phyloP scores from a whole-genome alignment of 2,888 invertebrate species.

The Chaetogeoica ovagalla region DNA sequence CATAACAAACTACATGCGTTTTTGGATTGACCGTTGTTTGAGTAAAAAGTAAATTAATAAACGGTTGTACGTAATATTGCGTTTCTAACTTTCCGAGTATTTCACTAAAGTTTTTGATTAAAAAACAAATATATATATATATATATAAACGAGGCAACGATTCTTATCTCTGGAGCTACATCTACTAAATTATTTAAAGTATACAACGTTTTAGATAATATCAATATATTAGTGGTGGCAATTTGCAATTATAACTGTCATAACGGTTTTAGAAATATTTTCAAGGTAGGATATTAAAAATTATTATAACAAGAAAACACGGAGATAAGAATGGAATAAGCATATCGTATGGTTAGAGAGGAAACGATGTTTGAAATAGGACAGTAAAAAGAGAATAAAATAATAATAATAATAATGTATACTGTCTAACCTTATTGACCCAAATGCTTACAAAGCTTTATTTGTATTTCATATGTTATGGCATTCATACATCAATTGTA shows the following conservation, averaged over 20 bases:
- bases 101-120: neutral
- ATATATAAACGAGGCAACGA: neutral
- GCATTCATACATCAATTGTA: slow-evolving; percentile 13
- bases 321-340: neutral
- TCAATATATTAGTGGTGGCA: neutral
- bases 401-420: neutral
- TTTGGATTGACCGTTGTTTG: neutral
- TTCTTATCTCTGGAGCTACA: neutral
- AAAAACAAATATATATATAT: neutral
- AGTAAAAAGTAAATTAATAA: neutral
- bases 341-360: neutral
- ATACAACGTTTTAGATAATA: neutral
- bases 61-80: neutral
- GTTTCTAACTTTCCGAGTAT: neutral
- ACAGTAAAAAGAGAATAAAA: neutral
- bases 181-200: slow-evolving; percentile 4
- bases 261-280: neutral
- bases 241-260: neutral
- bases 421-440: slow-evolving; percentile 13
- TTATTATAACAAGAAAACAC: neutral
- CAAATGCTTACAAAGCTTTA: slow-evolving; percentile 9
- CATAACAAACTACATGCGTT: no score
- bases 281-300: no score
- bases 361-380: slow-evolving; percentile 16
- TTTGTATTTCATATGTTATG: neutral